Evolutionary conservation across 1,140 invertebrate genomes (phyloP).

Genomic region (Zaprionus ghesquierei): DNA sequence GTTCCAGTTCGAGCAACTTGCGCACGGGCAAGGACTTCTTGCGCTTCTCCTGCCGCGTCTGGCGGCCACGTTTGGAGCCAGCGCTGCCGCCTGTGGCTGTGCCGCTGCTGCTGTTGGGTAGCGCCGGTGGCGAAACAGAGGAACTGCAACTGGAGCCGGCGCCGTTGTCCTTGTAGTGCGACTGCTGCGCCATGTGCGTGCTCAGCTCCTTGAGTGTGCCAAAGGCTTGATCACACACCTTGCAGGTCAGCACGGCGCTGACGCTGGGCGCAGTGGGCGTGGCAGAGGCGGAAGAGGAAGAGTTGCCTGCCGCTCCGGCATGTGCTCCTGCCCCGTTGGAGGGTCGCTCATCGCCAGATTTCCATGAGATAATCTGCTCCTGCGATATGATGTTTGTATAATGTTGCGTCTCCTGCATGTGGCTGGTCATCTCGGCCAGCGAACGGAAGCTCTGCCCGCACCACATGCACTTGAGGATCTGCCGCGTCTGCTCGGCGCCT

Average conservation of each 20-base stretch:
- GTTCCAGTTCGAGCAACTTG: constrained; percentile 94
- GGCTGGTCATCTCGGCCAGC: constrained; percentile 97
- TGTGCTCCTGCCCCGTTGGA: constrained; percentile 16
- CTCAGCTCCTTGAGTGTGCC: constrained; percentile 97
- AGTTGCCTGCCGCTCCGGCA: neutral
- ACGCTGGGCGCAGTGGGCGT: constrained; percentile 86
- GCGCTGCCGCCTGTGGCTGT: too few species aligned
- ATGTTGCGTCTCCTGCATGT: constrained; percentile 99
- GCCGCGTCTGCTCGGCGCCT: constrained; percentile 97
- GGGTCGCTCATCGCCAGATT: constrained; percentile 89
- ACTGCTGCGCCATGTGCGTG: constrained; percentile 99
- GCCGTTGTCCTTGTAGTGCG: constrained; percentile 95
- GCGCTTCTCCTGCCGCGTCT: constrained; percentile 91
- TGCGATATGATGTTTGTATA: constrained; percentile 99
- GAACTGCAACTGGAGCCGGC: constrained; percentile 74
- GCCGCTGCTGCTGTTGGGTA: constrained; percentile 6
- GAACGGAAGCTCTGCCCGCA: constrained; percentile 98
- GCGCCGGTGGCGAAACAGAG: constrained; percentile 85
- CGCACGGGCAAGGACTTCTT: constrained; percentile 97
- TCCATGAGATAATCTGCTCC: constrained; percentile 98
- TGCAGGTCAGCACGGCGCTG: constrained; percentile 96
- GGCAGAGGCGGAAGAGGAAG: neutral
- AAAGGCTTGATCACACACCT: constrained; percentile 98
- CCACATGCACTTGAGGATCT: constrained; percentile 99
- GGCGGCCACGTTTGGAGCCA: constrained; percentile 88